Percentiles rank a stretch among this genome's conserved stretches.
Conservation (phyloP, 2,797 vertebrate species). For the Selene dorsalis region DNA sequence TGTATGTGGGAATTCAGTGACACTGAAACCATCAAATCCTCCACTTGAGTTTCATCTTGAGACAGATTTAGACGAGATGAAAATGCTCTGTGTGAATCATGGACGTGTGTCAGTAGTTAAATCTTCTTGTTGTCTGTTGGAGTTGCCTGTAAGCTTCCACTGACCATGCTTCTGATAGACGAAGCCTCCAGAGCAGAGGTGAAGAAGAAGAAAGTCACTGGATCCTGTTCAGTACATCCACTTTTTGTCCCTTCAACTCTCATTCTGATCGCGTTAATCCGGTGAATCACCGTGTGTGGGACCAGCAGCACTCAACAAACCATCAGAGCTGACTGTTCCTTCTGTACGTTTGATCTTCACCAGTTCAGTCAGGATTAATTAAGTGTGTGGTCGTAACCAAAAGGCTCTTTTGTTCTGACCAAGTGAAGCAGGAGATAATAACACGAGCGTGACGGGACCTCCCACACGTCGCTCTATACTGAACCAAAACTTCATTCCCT, state of each 20-base stretch:
- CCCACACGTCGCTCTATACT: constrained; percentile 16
- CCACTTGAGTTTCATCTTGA: too few relatives aligned
- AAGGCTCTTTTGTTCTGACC: constrained; percentile 55
- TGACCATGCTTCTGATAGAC: background rate
- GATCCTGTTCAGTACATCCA: background rate
- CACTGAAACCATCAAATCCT: too few relatives aligned
- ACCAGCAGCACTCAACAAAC: constrained; percentile 24
- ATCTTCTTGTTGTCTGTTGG: background rate
- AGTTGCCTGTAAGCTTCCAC: constrained; percentile 5
- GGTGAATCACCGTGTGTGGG: constrained; percentile 27
- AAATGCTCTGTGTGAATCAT: background rate
- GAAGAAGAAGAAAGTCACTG: background rate
- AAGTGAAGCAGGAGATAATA: constrained; percentile 55
- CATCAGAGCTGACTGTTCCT: constrained; percentile 21
- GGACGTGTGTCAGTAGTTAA: background rate
- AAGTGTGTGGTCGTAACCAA: constrained; percentile 5
- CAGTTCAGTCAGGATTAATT: constrained; percentile 15
- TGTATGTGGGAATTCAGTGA: too few relatives aligned
- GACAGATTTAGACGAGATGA: background rate
- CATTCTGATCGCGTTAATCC: constrained; percentile 39
- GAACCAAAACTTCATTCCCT: constrained; percentile 25
- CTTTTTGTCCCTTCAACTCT: constrained; percentile 22
- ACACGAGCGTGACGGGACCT: constrained; percentile 59
- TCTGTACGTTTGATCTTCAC: constrained; percentile 39
- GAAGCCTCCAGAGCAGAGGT: background rate